Evolutionary conservation across 35 echinoderm and acorn worm genomes (phyloP), one percentile per base, ranked within the genome.

Genomic region (Acanthaster planci): DNA sequence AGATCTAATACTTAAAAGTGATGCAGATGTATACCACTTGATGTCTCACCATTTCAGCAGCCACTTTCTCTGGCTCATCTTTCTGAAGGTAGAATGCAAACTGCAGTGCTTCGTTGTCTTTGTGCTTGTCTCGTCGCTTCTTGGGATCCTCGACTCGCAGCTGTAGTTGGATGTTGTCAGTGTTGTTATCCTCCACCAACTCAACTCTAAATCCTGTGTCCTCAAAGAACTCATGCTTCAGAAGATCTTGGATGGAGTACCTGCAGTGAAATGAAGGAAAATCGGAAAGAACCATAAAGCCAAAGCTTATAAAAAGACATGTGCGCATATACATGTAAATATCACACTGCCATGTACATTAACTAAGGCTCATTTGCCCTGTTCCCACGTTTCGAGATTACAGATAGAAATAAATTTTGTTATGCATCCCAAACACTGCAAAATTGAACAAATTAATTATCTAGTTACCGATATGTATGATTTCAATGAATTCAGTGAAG

Each of bases 181-280:
- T 90, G 78, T 94, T 86, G 34, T 51, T 86, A 68, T 97, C 94
- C 39, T 97, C 88, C 6, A 94, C 88, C 53, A 99, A 79, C 52
- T 99, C 96, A 53, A 99, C 96, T 37, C 92, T 78, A 37, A 99
- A 99, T 40, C 90, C 96, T n/a, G 96, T 94, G 78, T 99, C 96
- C 50, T 99, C 96, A 84, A 99, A 99, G 86, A 94, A 99, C 52
- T 91, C 91, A 78, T 94, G 92, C 77, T 91, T 99, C 79, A 99
- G 72, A 15, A 99, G 85, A 64, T 94, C 82, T 77, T 99, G 92
- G 55, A 93, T 93, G 47, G 72, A 56, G 79, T 84, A 92, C 76
- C 96, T 99, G 82, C 2, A 77, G 19, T 34, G 82, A 44, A 83
- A 67, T 72, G 57, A 37, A 53, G 27, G 7, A 40, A 39, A 38